Evolutionary conservation across 2,797 vertebrate genomes (phyloP).

Genomic region (Syngnathus rostellatus): DNA sequence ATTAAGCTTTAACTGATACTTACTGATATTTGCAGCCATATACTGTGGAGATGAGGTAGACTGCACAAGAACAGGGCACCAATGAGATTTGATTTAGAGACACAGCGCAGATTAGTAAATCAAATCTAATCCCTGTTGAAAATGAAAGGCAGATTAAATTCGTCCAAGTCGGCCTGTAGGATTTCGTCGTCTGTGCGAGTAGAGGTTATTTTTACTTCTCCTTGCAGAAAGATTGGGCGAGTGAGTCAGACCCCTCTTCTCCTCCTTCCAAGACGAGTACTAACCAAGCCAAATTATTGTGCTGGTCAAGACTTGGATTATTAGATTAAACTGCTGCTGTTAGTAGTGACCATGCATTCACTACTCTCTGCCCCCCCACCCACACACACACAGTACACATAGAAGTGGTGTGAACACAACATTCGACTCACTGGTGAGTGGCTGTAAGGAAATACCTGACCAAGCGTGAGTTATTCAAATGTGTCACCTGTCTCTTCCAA

Average conservation of each 20-base stretch:
- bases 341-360: background rate
- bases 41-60: conserved; percentile 24
- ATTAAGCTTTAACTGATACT: background rate
- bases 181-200: conserved; percentile 35
- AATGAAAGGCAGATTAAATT: conserved; percentile 63
- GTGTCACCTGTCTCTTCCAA: conserved; percentile 45
- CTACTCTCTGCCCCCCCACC: background rate
- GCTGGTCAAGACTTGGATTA: conserved; percentile 25
- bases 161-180: conserved; percentile 45
- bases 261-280: conserved; percentile 30
- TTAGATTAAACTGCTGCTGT: conserved; percentile 42
- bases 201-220: conserved; percentile 42
- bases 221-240: conserved; percentile 30
- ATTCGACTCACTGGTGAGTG: conserved; percentile 16
- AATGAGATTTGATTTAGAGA: conserved; percentile 57
- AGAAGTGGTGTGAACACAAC: conserved; percentile 32
- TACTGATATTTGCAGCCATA: conserved; percentile 8
- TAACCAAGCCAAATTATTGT: conserved; percentile 22
- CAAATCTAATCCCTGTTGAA: conserved; percentile 58
- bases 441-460: conserved; percentile 45
- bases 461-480: conserved; percentile 39
- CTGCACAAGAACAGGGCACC: conserved; percentile 35
- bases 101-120: conserved; percentile 56
- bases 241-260: conserved; percentile 36
- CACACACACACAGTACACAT: conserved; percentile 6